These are phyloP conservation scores for Bombycilla garrulus DNA, from an alignment of 2,113 vertebrate genomes.

Conservation along the genomic window DNA sequence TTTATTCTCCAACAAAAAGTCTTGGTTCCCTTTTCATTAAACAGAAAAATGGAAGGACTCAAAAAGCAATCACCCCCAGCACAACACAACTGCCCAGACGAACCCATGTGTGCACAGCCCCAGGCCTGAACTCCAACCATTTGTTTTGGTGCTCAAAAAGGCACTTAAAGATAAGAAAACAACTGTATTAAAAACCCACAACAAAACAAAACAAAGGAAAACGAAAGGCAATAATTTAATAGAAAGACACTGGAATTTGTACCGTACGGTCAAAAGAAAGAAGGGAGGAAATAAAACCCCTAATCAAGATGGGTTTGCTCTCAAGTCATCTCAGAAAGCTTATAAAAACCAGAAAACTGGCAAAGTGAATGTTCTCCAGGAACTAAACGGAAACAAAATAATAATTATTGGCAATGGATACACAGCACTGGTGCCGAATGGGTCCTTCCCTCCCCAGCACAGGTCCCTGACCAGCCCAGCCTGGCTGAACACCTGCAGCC, in stretches of 20 bases:
- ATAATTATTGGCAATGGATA: not conserved
- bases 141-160: conserved; percentile 79
- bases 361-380: conserved; percentile 43
- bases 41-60: conserved; percentile 6
- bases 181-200: conserved; percentile 68
- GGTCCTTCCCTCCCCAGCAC: not conserved
- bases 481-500: not conserved
- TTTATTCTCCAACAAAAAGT: conserved; percentile 4
- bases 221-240: conserved; percentile 70
- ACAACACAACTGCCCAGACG: conserved; percentile 35
- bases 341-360: not conserved
- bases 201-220: conserved; percentile 39
- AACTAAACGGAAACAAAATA: conserved; percentile 22
- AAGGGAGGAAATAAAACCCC: not conserved
- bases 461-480: not conserved
- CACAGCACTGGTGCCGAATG: conserved; percentile 54
- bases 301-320: conserved; percentile 34
- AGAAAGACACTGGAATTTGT: conserved; percentile 64
- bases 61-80: conserved; percentile 49
- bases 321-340: conserved; percentile 48
- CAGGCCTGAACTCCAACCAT: conserved; percentile 49
- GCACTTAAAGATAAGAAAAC: conserved; percentile 78
- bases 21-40: not conserved
- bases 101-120: conserved; percentile 4
- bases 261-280: conserved; percentile 52